These are phyloP conservation scores for Aphrophora alni DNA, from an alignment of 2,888 invertebrate species.

Conservation along the genomic window DNA sequence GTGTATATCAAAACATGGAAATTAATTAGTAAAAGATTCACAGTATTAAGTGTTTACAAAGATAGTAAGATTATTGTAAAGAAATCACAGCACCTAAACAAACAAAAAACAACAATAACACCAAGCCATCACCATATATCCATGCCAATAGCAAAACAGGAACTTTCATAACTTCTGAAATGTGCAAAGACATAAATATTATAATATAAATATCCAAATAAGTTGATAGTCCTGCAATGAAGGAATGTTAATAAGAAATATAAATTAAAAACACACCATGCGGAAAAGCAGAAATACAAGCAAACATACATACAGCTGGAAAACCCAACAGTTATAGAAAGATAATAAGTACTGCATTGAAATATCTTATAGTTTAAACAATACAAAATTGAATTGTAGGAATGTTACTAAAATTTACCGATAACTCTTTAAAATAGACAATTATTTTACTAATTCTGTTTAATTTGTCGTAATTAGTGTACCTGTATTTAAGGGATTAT, in stretches of 20 bases:
- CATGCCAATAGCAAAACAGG: not conserved
- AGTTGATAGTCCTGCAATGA: not conserved
- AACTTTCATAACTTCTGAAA: not conserved
- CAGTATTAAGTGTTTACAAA: too few species aligned
- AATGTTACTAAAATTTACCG: too few species aligned
- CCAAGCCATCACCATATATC: not conserved
- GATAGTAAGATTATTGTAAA: too few species aligned
- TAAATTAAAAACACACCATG: not conserved
- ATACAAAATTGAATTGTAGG: too few species aligned
- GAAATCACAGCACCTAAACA: not conserved
- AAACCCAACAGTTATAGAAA: not conserved
- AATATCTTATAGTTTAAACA: too few species aligned
- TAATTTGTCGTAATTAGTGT: too few species aligned
- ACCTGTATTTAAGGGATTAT: too few species aligned
- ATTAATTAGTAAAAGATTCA: too few species aligned
- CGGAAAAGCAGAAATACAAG: not conserved
- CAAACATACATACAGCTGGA: not conserved
- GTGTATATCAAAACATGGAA: too few species aligned
- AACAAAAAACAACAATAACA: not conserved
- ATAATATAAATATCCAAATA: not conserved
- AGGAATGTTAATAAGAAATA: not conserved
- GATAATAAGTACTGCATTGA: not conserved
- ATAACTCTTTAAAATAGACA: too few species aligned
- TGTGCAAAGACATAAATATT: not conserved
- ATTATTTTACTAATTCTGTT: too few species aligned